These are phyloP conservation scores for Otolemur crassicaudatus DNA, from an alignment of 2,797 vertebrate genomes.

Conservation along the genomic window DNA sequence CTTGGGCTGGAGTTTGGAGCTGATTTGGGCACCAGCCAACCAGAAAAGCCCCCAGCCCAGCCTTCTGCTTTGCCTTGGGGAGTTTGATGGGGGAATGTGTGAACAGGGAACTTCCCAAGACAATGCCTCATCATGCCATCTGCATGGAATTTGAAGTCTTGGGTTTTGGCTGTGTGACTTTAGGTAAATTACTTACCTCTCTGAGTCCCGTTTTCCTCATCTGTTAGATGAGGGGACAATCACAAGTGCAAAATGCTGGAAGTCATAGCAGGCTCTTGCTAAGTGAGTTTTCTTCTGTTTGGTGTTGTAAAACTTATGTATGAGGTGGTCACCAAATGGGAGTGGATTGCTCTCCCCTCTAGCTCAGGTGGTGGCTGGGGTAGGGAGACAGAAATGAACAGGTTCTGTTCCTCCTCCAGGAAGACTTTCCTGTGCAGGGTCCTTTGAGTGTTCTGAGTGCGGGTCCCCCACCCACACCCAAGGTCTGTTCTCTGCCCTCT, in stretches of 20 bases:
- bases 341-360: neutral
- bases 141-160: too few species aligned
- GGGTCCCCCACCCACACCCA: neutral
- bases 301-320: neutral
- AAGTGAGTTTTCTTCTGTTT: neutral
- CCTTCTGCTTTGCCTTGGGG: neutral
- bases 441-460: neutral
- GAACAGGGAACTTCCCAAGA: too few species aligned
- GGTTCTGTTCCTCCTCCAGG: neutral
- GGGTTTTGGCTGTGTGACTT: neutral
- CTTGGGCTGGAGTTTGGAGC: neutral
- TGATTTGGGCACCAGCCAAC: neutral
- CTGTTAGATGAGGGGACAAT: neutral
- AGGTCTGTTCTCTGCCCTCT: neutral
- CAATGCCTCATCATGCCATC: neutral
- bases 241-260: neutral
- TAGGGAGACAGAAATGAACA: neutral
- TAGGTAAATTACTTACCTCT: neutral
- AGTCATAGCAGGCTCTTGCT: neutral
- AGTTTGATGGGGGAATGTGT: fast-evolving
- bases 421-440: neutral
- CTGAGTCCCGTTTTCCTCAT: neutral
- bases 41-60: too few species aligned
- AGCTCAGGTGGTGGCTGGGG: too few species aligned
- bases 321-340: neutral